These are phyloP conservation scores for Carduelis carduelis DNA, from an alignment of 2,797 vertebrate species.

Conservation along the genomic window DNA sequence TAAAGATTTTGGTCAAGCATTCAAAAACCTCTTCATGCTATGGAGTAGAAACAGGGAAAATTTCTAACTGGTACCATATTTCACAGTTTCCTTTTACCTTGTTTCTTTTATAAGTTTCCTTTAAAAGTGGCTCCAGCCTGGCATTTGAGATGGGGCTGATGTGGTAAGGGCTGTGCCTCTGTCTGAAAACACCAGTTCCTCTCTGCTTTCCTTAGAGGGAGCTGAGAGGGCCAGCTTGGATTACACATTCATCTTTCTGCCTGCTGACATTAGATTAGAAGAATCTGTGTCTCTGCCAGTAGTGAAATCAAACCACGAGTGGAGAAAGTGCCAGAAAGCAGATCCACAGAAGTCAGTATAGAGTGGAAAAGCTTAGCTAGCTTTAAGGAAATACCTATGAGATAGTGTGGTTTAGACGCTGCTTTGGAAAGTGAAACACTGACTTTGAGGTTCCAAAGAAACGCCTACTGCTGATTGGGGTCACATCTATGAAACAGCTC, in stretches of 20 bases:
- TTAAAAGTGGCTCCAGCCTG: not conserved
- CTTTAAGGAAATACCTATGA: not conserved
- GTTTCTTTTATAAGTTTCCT: not conserved
- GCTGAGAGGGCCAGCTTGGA: not conserved
- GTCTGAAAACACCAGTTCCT: not conserved
- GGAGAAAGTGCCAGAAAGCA: constrained; percentile 1
- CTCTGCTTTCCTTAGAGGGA: not conserved
- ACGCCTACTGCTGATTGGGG: accelerated
- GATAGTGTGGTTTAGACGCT: not conserved
- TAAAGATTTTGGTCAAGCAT: not conserved
- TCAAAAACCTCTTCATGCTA: not conserved
- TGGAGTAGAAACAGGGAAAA: not conserved
- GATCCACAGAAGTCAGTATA: not conserved
- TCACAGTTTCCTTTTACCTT: not conserved
- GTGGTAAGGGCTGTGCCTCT: not conserved
- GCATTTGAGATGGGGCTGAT: not conserved
- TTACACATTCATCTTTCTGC: not conserved
- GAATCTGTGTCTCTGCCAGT: not conserved
- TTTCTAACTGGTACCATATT: not conserved
- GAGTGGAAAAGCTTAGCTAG: constrained; percentile 7
- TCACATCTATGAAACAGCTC: not conserved
- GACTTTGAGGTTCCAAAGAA: not conserved
- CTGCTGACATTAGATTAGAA: not conserved
- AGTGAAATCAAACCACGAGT: not conserved
- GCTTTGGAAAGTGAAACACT: not conserved